Percentiles rank a stretch among this genome's conserved stretches.
Conservation (phyloP, 2,797 vertebrate species). For the Cirrhinus molitorella region DNA sequence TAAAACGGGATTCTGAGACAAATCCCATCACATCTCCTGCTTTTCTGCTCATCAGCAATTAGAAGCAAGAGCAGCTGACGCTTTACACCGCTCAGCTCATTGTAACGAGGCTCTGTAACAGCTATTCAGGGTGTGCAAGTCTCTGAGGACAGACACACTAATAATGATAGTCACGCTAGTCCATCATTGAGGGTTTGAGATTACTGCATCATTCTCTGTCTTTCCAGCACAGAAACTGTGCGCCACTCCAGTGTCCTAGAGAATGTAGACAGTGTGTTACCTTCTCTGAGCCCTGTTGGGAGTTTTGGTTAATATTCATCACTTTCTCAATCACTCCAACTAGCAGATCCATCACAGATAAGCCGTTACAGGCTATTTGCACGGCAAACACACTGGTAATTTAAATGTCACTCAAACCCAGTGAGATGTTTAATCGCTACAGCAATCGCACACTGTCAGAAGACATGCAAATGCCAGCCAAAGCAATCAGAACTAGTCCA, state of each 20-base stretch:
- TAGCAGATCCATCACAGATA: constrained; percentile 55
- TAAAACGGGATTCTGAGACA: not conserved
- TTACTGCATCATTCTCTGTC: constrained; percentile 23
- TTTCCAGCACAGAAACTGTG: not conserved
- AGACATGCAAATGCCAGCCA: constrained; percentile 42
- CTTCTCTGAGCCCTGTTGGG: not conserved
- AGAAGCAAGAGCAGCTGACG: constrained; percentile 3
- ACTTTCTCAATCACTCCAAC: constrained; percentile 56
- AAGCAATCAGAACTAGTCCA: constrained; percentile 37
- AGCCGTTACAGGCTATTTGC: constrained; percentile 42
- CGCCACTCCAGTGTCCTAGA: constrained; percentile 42
- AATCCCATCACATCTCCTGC: constrained; percentile 7
- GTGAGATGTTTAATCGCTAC: constrained; percentile 37
- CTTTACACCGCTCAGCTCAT: not conserved
- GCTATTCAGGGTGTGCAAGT: not conserved
- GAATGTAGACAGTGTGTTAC: constrained; percentile 29
- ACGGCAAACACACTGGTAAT: constrained; percentile 61
- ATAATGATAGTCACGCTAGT: constrained; percentile 43
- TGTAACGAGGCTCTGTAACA: constrained; percentile 6
- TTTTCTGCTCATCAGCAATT: not conserved
- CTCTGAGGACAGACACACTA: constrained; percentile 30
- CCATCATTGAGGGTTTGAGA: constrained; percentile 30
- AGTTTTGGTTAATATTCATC: constrained; percentile 62
- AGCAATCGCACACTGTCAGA: constrained; percentile 38
- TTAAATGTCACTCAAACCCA: constrained; percentile 65